Conservation (phyloP, 1,140 invertebrate genomes). For the Leptonema lineaticorne region DNA sequence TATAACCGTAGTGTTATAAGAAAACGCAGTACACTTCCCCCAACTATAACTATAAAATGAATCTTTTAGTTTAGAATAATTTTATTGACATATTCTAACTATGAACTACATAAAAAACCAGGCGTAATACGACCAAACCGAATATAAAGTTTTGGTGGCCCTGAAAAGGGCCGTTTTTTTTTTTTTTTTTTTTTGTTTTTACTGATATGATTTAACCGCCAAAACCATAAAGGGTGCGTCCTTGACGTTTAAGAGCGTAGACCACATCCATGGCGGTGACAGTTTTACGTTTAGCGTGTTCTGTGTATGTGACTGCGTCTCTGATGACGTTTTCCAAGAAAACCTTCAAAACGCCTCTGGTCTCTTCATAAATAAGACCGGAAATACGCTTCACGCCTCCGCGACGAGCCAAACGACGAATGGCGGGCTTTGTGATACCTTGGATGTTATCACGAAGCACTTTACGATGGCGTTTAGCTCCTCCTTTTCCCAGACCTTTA, state of each 20-base stretch:
- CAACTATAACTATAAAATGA: too few species aligned
- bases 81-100: too few species aligned
- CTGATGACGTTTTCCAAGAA: conserved; percentile 82
- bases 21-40: too few species aligned
- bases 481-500: background rate
- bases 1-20: too few species aligned
- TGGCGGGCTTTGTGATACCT: conserved; percentile 43
- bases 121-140: too few species aligned
- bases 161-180: too few species aligned
- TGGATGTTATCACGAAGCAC: conserved; percentile 73
- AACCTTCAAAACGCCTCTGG: conserved; percentile 66
- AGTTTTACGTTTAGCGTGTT: conserved; percentile 81
- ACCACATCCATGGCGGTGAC: conserved; percentile 87
- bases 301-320: conserved; percentile 82
- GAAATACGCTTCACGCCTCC: conserved; percentile 73
- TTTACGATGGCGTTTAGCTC: conserved; percentile 48
- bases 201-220: too few species aligned
- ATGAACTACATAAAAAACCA: too few species aligned
- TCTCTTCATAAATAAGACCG: conserved; percentile 42
- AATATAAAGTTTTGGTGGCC: too few species aligned
- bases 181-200: too few species aligned
- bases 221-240: conserved; percentile 68
- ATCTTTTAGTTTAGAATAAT: too few species aligned
- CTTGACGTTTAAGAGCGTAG: conserved; percentile 81
- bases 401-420: conserved; percentile 64